Conservation (phyloP, 2,113 vertebrate genomes). For the Halichoerus grypus region DNA sequence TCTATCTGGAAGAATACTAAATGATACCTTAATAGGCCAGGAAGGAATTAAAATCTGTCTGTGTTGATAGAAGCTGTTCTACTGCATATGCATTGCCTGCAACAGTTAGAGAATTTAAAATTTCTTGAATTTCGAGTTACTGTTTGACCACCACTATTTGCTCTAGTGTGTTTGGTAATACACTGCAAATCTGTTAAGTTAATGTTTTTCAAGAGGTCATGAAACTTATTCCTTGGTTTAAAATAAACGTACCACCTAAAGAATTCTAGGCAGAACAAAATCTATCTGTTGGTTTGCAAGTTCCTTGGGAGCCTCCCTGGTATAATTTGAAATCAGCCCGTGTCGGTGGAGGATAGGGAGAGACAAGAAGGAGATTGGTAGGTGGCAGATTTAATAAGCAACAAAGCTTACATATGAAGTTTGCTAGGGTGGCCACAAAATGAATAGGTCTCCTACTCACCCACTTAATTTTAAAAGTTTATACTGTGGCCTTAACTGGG, state of each 20-base stretch:
- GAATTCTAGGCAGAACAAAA: not conserved
- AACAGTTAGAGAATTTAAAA: not conserved
- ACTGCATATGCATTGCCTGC: not conserved
- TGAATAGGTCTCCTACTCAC: not conserved
- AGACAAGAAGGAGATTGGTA: not conserved
- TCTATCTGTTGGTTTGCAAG: not conserved
- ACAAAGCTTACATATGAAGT: not conserved
- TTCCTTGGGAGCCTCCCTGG: not conserved
- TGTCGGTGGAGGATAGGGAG: not conserved
- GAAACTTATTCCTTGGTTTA: not conserved
- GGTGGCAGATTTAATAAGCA: not conserved
- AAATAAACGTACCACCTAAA: not conserved
- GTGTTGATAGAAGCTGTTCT: constrained; percentile 22
- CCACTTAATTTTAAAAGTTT: not conserved
- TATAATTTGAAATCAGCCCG: not conserved
- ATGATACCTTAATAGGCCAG: constrained; percentile 65
- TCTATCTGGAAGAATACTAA: constrained; percentile 66
- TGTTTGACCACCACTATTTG: not conserved
- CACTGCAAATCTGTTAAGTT: not conserved
- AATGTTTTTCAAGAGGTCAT: not conserved
- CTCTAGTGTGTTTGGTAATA: not conserved
- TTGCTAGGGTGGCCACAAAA: not conserved
- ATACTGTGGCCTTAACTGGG: not conserved
- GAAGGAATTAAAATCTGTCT: constrained; percentile 44
- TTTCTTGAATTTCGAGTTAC: constrained; percentile 17